Evolutionary conservation across 2,113 vertebrate genomes (phyloP), one percentile per base, ranked within the genome.

Genomic region (Xenopus borealis): DNA sequence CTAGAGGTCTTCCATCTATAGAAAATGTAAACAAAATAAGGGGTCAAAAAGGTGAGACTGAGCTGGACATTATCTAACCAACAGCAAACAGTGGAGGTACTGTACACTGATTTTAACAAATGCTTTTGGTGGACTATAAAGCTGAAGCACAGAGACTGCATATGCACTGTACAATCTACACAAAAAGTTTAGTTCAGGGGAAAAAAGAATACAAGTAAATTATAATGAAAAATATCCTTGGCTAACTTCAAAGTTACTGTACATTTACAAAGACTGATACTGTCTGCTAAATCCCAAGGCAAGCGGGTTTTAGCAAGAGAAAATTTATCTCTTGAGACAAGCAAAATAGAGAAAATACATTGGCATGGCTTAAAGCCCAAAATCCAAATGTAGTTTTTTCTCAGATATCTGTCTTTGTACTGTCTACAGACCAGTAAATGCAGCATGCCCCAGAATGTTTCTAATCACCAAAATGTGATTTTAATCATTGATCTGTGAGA

Each of bases 281-380:
- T 55, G 58, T 70, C 46, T 77, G 66, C 50, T 50, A 70, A 77
- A 64, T 77, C 74, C 74, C 74, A 77, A 69, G 45, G 74, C 74
- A 70, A 77, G 66, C 61, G 62, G 10, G 66, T 77, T 77, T 75
- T 70, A 77, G 74, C 50, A 64, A 77, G 66, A 77, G 74, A 63
- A 77, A 77, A 77, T 77, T 46, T 63, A 72, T 72, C 66, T 70
- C 61, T 58, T 59, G 67, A 77, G 67, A 62, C 45, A 70, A 70
- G 30, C 46, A 52, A 57, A 67, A 77, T 67, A 69, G 66, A 69
- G 30, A 77, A 76, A 77, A 70, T 45, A 52, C 66, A 62, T 59
- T 66, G 14, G 63, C 63, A 58, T 63, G 62, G 66, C 67, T 64
- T 52, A 70, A 57, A 77, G 67, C 66, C 52, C 55, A 61, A 73